These are phyloP conservation scores for Emmelina monodactyla DNA, from an alignment of 2,888 invertebrate genomes.

Conservation along the genomic window DNA sequence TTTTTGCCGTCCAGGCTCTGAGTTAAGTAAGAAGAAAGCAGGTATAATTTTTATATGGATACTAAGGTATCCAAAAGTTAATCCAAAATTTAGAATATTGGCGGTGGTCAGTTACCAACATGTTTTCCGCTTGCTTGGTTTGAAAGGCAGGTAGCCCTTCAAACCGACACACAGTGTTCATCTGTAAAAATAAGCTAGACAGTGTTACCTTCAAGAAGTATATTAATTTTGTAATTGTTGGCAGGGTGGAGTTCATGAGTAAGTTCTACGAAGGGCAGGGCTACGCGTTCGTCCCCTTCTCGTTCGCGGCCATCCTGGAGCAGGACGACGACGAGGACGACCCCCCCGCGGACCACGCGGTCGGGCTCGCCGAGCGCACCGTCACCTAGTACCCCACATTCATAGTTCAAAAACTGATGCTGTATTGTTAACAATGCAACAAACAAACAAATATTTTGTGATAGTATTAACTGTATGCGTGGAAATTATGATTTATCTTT, in stretches of 20 bases:
- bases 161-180: no score
- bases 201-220: background rate
- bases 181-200: no score
- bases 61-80: no score
- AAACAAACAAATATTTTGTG: background rate
- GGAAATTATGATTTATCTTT: no score
- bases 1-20: no score
- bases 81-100: no score
- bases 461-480: background rate
- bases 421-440: background rate
- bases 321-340: slow-evolving; percentile 54
- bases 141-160: no score
- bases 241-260: slow-evolving; percentile 95
- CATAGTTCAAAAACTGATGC: background rate
- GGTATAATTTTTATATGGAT: no score
- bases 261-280: slow-evolving; percentile 87
- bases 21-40: no score
- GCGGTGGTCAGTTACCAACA: no score
- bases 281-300: slow-evolving; percentile 77
- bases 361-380: background rate
- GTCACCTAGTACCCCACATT: background rate
- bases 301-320: slow-evolving; percentile 70
- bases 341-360: no score
- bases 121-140: no score
- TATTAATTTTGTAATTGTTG: slow-evolving; percentile 32